phyloP scores from a whole-genome alignment of 2,797 vertebrate genomes.

The Chrysolophus pictus region DNA sequence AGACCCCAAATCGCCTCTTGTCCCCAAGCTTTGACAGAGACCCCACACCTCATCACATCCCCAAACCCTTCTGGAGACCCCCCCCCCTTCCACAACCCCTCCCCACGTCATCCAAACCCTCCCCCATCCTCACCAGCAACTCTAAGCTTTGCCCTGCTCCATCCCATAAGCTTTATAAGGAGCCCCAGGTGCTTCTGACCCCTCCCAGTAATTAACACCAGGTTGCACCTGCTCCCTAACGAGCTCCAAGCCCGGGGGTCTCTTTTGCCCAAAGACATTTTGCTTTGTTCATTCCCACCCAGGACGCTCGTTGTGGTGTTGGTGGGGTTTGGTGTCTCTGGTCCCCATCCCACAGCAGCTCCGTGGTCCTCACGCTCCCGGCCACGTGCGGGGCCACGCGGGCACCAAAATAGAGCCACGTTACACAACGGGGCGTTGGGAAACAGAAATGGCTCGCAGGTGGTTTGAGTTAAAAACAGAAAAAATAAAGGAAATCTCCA shows the following conservation, averaged over 20 bases:
- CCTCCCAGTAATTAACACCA: background rate
- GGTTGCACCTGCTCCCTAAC: accelerated
- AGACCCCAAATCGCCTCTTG: no score
- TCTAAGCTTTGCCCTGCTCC: background rate
- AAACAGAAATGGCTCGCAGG: background rate
- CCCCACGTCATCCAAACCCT: no score
- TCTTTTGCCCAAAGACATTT: background rate
- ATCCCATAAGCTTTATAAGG: background rate
- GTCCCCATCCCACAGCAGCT: background rate
- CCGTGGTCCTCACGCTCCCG: background rate
- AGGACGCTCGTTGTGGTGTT: accelerated
- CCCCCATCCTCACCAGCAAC: background rate
- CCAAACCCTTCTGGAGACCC: no score
- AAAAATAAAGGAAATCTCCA: background rate
- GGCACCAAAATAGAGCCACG: background rate
- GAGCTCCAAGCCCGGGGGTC: background rate
- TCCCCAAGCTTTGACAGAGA: no score
- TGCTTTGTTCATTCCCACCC: accelerated
- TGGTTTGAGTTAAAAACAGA: background rate
- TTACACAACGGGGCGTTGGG: slow-evolving; percentile 4
- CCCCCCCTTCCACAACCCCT: no score
- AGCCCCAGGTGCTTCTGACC: background rate
- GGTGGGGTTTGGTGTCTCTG: accelerated
- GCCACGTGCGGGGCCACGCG: background rate
- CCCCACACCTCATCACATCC: no score